Percentiles rank a stretch among this genome's conserved stretches.
These are phyloP conservation scores for Anolis apletophallus DNA, from an alignment of 2,797 vertebrate genomes.

Conservation along the genomic window DNA sequence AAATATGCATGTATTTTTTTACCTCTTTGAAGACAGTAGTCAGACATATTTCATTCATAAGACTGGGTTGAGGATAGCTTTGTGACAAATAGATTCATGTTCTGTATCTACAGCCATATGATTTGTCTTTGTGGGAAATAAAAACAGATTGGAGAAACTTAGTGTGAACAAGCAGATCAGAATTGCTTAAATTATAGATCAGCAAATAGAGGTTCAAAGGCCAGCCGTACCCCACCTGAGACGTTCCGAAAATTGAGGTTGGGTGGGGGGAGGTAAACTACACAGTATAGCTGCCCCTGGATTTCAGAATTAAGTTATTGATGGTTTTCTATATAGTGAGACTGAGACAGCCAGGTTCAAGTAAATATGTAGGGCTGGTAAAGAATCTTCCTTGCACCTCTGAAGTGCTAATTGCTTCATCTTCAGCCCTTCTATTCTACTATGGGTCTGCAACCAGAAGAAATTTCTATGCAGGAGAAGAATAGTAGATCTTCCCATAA, in stretches of 20 bases:
- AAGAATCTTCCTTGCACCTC: not conserved
- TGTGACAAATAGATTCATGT: not conserved
- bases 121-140: not conserved
- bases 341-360: not conserved
- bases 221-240: not conserved
- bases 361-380: not conserved
- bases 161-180: not conserved
- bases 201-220: not conserved
- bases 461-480: not conserved
- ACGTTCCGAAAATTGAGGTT: no score
- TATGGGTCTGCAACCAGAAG: not conserved
- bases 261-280: not conserved
- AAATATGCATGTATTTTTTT: constrained; percentile 24
- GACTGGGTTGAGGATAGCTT: constrained; percentile 15
- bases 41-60: constrained; percentile 17
- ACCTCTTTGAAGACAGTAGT: constrained; percentile 30
- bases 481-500: not conserved
- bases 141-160: not conserved
- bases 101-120: not conserved
- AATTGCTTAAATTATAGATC: not conserved
- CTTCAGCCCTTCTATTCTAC: not conserved
- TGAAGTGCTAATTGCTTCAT: not conserved
- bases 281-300: no score
- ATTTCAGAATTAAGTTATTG: not conserved
- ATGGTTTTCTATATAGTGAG: not conserved